Conservation (phyloP, 37 sponge, comb jelly and placozoan species). For the Hexactinellida sp. region DNA sequence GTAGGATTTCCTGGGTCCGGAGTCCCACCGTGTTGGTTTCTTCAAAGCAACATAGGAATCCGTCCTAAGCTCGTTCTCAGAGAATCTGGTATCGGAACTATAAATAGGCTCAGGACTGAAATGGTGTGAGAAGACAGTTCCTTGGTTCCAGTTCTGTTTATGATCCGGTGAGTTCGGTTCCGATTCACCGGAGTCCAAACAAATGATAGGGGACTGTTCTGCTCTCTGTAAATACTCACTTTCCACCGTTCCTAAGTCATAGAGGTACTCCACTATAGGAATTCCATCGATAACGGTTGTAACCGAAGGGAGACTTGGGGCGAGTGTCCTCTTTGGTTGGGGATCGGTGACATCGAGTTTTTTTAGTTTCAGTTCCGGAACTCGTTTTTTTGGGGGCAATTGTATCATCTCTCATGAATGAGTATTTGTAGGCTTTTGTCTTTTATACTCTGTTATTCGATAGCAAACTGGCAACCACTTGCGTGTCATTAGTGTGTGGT, state of each 20-base stretch:
- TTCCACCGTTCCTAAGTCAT: neutral
- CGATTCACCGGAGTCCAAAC: neutral
- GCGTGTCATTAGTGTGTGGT: too few relatives aligned
- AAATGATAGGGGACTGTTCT: neutral
- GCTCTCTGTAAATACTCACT: neutral
- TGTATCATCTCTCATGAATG: neutral
- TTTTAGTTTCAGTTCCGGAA: slow-evolving; percentile 3
- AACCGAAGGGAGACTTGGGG: neutral
- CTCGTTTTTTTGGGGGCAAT: neutral
- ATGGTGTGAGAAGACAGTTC: neutral
- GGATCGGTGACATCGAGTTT: neutral
- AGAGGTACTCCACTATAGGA: neutral
- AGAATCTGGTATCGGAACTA: neutral
- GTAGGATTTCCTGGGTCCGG: neutral
- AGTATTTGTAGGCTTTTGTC: neutral
- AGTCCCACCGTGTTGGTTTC: neutral
- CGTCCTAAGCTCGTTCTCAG: neutral
- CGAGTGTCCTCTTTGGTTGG: neutral
- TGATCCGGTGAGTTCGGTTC: neutral
- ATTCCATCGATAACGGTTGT: neutral
- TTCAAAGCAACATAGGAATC: neutral
- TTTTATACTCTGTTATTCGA: too few relatives aligned
- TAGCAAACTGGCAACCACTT: too few relatives aligned
- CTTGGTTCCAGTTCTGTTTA: neutral
- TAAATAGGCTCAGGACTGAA: neutral